Evolutionary conservation across 2,113 vertebrate genomes (phyloP).

Genomic region (Stigmatopora argus): DNA sequence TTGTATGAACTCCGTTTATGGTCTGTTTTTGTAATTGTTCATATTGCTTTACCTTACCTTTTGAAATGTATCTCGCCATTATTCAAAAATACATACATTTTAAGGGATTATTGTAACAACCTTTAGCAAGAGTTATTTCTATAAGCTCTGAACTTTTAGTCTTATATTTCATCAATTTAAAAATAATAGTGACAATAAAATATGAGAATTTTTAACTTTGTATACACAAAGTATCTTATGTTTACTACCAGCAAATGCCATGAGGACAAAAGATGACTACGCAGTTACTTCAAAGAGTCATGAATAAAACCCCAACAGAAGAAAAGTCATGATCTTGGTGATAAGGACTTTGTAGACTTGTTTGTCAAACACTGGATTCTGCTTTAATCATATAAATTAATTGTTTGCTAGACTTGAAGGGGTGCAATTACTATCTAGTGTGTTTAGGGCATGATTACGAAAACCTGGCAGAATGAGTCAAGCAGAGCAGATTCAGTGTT

Average conservation of each 20-base stretch:
- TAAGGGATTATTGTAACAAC: no score
- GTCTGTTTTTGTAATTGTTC: not conserved
- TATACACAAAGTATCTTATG: not conserved
- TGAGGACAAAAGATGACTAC: slow-evolving; percentile 15
- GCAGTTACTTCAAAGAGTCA: slow-evolving; percentile 21
- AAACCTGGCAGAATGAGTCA: slow-evolving; percentile 42
- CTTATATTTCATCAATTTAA: no score
- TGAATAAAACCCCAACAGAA: not conserved
- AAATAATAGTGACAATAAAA: not conserved
- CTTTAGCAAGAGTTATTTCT: no score
- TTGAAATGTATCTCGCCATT: not conserved
- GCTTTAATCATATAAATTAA: slow-evolving; percentile 14
- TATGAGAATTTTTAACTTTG: not conserved
- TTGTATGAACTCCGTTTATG: not conserved
- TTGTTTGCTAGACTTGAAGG: slow-evolving; percentile 25
- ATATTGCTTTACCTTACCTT: no score
- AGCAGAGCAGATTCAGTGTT: slow-evolving; percentile 49
- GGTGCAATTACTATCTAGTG: slow-evolving; percentile 29
- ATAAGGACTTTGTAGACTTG: no score
- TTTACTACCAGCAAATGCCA: not conserved
- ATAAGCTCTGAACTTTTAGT: no score
- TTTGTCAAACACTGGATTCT: slow-evolving; percentile 18
- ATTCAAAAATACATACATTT: not conserved
- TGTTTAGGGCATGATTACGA: slow-evolving; percentile 27
- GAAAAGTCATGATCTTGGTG: not conserved